Evolutionary conservation across 1,140 invertebrate species (phyloP), one percentile per base, ranked within the genome.

Genomic region (Aphis gossypii): DNA sequence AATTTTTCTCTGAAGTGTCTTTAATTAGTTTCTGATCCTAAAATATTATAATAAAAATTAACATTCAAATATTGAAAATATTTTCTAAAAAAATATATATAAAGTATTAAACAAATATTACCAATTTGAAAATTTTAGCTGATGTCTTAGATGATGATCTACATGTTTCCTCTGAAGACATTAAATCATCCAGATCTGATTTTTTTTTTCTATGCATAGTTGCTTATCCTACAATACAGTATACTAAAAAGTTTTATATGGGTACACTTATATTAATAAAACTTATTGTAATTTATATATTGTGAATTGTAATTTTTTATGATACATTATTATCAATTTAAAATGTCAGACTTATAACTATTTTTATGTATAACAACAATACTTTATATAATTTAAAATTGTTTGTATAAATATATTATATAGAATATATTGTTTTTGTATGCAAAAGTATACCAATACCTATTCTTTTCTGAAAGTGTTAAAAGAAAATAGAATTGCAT

Each of bases 121-220:
- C 83, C 83, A 86, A 86, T 86, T 86, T 86, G 46, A 20, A 86
- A 86, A 86, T 86, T 46, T 86, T 86, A 86, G 41, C 46, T 86
- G 41, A 41, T 86, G 83, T 86, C 83, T 86, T 46, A 86, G 83
- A 86, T 23, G 83, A 86, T 86, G 83, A 83, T 83, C 41, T 83
- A 83, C 82, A 83, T 83, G 82, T 83, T 83, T 83, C 82, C 82
- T 83, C 82, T 83, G 82, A 83, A 83, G 82, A 6, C 41, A 38
- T 38, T 83, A 38, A 20, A 83, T 83, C 82, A 84, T 84, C 82
- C 82, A 21, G 82, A 84, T 84, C 82, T 84, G 82, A 84, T 44
- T 84, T 84, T 84, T 84, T 84, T 84, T 84, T 84, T 84, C 82
- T 84, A 23, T 84, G 82, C 41, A 84, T 84, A 84, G 44, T 84